A percentile compares a stretch with the other conserved stretches of the same genome.
Evolutionary conservation across 2,797 vertebrate genomes (phyloP).

Genomic region (Halcyon badia): DNA sequence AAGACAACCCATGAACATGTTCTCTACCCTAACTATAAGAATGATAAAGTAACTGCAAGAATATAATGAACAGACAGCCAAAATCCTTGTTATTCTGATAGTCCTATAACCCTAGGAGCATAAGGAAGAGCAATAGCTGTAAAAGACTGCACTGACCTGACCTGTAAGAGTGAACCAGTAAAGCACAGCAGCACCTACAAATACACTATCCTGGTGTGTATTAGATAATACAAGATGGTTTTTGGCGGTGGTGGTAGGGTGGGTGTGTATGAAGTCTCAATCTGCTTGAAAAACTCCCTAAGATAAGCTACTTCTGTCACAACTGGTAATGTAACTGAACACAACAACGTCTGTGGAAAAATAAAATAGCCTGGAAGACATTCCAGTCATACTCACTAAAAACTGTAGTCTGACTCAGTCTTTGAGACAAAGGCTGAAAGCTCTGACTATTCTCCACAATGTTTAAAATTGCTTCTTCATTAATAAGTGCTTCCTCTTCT

Average conservation of each 20-base stretch:
- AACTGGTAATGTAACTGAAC: background rate
- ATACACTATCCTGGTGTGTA: background rate
- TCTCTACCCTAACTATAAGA: background rate
- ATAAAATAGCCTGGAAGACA: background rate
- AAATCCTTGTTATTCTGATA: background rate
- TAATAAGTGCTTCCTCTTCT: constrained; percentile 90
- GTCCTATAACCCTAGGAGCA: background rate
- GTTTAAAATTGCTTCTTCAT: constrained; percentile 96
- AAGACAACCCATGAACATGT: background rate
- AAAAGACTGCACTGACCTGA: background rate
- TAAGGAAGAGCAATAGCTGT: background rate
- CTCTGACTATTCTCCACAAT: constrained; percentile 95
- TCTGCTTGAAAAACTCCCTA: background rate
- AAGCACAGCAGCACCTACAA: background rate
- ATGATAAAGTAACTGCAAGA: background rate
- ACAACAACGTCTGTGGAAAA: background rate
- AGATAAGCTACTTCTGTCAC: background rate
- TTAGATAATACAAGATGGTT: background rate
- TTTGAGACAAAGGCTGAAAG: constrained; percentile 90
- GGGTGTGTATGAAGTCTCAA: background rate
- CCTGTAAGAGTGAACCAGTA: background rate
- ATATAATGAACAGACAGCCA: background rate
- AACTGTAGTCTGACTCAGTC: constrained; percentile 86
- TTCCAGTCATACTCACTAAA: constrained; percentile 83
- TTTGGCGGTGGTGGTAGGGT: background rate